Conservation (phyloP, 1,140 invertebrate species). For the Leptinotarsa texana region DNA sequence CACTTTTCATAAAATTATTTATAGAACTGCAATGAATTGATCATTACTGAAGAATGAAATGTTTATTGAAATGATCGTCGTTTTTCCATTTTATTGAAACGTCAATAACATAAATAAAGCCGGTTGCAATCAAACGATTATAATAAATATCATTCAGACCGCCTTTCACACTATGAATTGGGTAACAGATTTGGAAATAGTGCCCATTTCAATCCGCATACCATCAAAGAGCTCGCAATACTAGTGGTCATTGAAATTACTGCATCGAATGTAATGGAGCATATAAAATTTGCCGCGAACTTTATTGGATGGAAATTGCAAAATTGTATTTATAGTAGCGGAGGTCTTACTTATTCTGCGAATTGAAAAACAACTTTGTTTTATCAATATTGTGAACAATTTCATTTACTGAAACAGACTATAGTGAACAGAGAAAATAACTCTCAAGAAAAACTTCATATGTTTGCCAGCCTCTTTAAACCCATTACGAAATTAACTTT, state of each 20-base stretch:
- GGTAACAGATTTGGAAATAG: constrained; percentile 3
- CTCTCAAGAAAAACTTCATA: no score
- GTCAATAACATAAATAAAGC: not conserved
- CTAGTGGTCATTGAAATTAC: not conserved
- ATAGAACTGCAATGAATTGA: no score
- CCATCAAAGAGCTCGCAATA: not conserved
- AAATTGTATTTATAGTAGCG: no score
- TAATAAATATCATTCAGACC: not conserved
- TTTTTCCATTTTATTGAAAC: not conserved
- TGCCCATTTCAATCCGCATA: not conserved
- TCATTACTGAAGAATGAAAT: not conserved
- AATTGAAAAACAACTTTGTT: no score
- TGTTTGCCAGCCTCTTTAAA: no score
- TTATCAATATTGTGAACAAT: no score
- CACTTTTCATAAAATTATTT: no score
- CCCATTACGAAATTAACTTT: no score
- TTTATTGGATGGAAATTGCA: not conserved
- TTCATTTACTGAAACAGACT: no score
- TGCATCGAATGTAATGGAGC: not conserved
- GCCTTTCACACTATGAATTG: not conserved
- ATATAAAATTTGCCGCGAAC: not conserved
- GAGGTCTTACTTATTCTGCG: no score
- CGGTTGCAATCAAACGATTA: not conserved
- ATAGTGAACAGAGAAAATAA: no score
- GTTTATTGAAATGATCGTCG: not conserved